These are phyloP conservation scores for Oikopleura dioica DNA, from an alignment of 23 tunicate genomes.

Conservation along the genomic window DNA sequence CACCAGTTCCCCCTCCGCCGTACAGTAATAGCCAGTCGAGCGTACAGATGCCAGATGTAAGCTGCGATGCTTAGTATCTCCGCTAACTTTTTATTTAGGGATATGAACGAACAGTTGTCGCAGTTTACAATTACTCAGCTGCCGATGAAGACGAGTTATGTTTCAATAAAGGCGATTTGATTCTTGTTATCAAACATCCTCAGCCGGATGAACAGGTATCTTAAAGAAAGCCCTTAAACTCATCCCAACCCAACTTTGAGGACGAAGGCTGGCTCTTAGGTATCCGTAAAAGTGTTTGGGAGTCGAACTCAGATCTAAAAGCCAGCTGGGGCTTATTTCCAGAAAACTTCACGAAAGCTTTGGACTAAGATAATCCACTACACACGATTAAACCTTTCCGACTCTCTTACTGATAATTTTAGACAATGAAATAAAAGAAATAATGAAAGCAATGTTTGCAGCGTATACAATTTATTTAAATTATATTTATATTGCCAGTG, in stretches of 20 bases:
- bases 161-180: not conserved
- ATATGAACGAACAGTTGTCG: not conserved
- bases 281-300: constrained; percentile 48
- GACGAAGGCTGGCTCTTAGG: constrained; percentile 99
- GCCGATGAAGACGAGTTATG: constrained; percentile 6
- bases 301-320: constrained; percentile 14
- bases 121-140: not conserved
- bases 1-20: constrained; percentile 10
- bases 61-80: too few species aligned
- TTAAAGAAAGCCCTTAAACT: not conserved
- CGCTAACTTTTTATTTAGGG: not conserved
- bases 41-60: too few species aligned
- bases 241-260: constrained; percentile 13
- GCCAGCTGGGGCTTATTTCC: constrained; percentile 69
- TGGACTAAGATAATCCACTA: too few species aligned
- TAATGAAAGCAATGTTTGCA: too few species aligned
- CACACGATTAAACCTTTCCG: too few species aligned
- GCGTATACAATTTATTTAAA: too few species aligned
- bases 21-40: too few species aligned
- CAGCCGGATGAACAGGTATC: constrained; percentile 93
- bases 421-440: too few species aligned
- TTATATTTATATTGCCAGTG: too few species aligned
- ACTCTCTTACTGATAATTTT: too few species aligned
- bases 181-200: constrained; percentile 51
- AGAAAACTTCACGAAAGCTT: constrained; percentile 69